Evolutionary conservation across 2,888 invertebrate genomes (phyloP).

Genomic region (Pegoplata infirma): DNA sequence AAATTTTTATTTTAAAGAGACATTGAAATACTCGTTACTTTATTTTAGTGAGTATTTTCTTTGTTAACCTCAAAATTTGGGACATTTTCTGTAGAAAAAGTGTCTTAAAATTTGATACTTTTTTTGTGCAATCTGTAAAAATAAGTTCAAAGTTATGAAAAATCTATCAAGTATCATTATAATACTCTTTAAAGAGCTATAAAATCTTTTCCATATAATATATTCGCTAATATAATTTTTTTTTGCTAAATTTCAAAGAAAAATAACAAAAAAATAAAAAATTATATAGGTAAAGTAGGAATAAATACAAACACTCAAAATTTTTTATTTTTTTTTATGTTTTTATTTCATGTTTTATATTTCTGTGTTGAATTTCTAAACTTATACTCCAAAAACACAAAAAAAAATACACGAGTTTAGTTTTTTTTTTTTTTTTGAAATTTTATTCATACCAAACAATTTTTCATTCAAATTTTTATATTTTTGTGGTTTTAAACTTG

Average conservation of each 20-base stretch:
- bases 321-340: not conserved
- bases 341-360: constrained; percentile 3
- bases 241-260: not conserved
- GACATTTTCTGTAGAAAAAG: too few relatives aligned
- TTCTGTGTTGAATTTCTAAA: constrained; percentile 48
- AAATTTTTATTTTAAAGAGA: too few relatives aligned
- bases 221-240: too few relatives aligned
- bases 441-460: not conserved
- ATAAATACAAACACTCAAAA: not conserved
- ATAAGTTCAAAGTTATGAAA: too few relatives aligned
- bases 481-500: constrained; percentile 43
- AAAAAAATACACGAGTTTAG: constrained; percentile 7
- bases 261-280: not conserved
- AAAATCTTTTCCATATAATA: too few relatives aligned
- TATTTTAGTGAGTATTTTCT: too few relatives aligned
- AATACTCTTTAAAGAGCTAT: too few relatives aligned
- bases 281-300: constrained; percentile 40
- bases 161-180: too few relatives aligned
- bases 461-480: constrained; percentile 44
- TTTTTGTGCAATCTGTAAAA: too few relatives aligned
- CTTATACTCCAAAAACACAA: constrained; percentile 53
- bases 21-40: too few relatives aligned
- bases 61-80: too few relatives aligned
- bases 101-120: too few relatives aligned
- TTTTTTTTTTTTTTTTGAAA: not conserved